Percentiles rank a stretch among this genome's conserved stretches.
These are phyloP conservation scores for Callionymus lyra DNA, from an alignment of 2,113 vertebrate species.

Conservation along the genomic window DNA sequence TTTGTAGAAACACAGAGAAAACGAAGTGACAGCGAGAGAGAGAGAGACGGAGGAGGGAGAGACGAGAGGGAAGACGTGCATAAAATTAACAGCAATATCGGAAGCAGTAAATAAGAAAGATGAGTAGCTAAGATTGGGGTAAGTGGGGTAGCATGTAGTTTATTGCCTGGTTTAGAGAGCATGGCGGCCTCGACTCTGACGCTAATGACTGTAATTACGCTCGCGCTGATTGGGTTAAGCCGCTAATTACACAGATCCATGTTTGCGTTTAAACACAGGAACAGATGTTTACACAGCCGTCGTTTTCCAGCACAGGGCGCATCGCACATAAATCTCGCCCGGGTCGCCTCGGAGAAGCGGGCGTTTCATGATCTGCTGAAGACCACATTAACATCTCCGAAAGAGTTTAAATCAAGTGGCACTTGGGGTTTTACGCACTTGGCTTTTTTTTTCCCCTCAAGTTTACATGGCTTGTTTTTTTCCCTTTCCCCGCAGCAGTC, in stretches of 20 bases:
- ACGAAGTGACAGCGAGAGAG: slow-evolving; percentile 33
- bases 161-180: slow-evolving; percentile 56
- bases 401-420: slow-evolving; percentile 46
- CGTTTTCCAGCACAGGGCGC: slow-evolving; percentile 35
- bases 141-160: slow-evolving; percentile 28
- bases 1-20: slow-evolving; percentile 49
- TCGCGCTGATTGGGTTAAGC: slow-evolving; percentile 63
- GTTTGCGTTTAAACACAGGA: slow-evolving; percentile 54
- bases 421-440: slow-evolving; percentile 27
- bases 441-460: slow-evolving; percentile 13
- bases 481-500: background rate
- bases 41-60: slow-evolving; percentile 28
- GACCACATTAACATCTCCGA: slow-evolving; percentile 45
- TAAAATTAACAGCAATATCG: slow-evolving; percentile 41
- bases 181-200: slow-evolving; percentile 52
- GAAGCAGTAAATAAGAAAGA: slow-evolving; percentile 61
- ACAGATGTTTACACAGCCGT: slow-evolving; percentile 59
- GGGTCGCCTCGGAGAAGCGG: slow-evolving; percentile 43
- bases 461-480: slow-evolving; percentile 26
- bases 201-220: slow-evolving; percentile 66
- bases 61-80: slow-evolving; percentile 41
- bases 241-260: slow-evolving; percentile 57
- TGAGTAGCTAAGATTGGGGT: slow-evolving; percentile 35
- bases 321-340: slow-evolving; percentile 56
- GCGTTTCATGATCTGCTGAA: slow-evolving; percentile 52